A percentile compares a stretch with the other conserved stretches of the same genome.
These are phyloP conservation scores for Sycobia sp. DNA, from an alignment of 1,140 invertebrate species.

Conservation along the genomic window DNA sequence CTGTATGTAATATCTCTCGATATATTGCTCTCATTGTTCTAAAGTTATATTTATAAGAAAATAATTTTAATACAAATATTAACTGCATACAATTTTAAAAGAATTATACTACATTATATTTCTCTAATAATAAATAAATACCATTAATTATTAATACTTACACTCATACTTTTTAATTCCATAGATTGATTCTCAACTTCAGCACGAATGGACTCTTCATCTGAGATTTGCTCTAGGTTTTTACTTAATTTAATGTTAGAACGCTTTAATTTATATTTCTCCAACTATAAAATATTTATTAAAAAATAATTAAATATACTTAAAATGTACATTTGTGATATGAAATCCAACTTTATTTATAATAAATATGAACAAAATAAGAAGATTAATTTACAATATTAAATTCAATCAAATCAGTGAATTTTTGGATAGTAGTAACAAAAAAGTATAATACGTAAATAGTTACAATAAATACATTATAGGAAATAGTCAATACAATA, in stretches of 20 bases:
- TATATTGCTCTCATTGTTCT: conserved; percentile 46
- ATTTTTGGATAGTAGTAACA: too few relatives aligned
- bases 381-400: too few relatives aligned
- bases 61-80: not conserved
- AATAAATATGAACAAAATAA: not conserved
- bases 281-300: conserved; percentile 45
- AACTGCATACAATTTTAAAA: not conserved
- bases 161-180: conserved; percentile 37
- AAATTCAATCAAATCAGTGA: too few relatives aligned
- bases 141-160: conserved; percentile 35
- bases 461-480: too few relatives aligned
- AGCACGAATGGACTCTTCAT: conserved; percentile 46
- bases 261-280: conserved; percentile 43
- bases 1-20: conserved; percentile 50
- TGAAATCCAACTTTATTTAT: too few relatives aligned
- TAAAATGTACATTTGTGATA: too few relatives aligned
- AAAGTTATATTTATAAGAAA: not conserved
- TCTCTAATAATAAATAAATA: not conserved
- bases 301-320: too few relatives aligned
- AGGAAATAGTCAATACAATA: too few relatives aligned
- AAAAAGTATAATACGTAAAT: too few relatives aligned
- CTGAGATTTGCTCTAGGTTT: conserved; percentile 40
- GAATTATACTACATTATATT: not conserved
- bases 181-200: conserved; percentile 42
- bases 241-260: conserved; percentile 25